Evolutionary conservation across 2,113 vertebrate species (phyloP), one percentile per base, ranked within the genome.

Genomic region (Aegithalos caudatus): DNA sequence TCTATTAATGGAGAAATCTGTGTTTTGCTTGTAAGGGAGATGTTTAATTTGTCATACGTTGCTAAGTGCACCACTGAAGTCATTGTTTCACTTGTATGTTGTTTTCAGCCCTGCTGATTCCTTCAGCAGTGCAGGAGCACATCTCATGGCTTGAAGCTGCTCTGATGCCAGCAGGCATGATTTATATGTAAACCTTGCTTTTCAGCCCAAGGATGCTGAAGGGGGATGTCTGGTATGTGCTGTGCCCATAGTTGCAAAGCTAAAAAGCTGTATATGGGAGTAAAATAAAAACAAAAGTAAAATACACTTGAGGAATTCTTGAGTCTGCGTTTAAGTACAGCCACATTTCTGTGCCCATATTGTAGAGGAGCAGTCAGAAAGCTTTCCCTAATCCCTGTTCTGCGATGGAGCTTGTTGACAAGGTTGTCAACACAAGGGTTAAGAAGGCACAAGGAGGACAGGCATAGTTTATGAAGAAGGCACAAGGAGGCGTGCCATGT

Each of bases 401-500:
- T 47, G 57, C 15, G 47, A 13, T 53, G 53, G 51, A 77, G 48
- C 62, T 50, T 28, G 23, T 21, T 71, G 77, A 14, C 40, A 28
- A n/a, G 48, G 14, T 57, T 62, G 28, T 45, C 38, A 14, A 2
- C 28, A 33, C 4, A 3, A 14, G n/a, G 42, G 14, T 9, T 61
- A 17, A 16, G 27, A 57, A 45, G 37, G 33, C 38, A 12, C 42
- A 12, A 9, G 6, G 0, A 23, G 29, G 17, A 25, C 17, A 28
- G 35, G n/a, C n/a, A n/a, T n/a, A n/a, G n/a, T n/a, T n/a, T n/a
- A n/a, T n/a, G n/a, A 17, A 16, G 27, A 57, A 45, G 37, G 33
- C 38, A 12, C 42, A 12, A 9, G 6, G 0, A 23, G 29, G 17
- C 23, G 2, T 24, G 31, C 24, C 20, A 1, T 0, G 3, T 7